Base-by-base conservation (phyloP, 2,113 vertebrate genomes). In the Ivindomyrus marchei region DNA sequence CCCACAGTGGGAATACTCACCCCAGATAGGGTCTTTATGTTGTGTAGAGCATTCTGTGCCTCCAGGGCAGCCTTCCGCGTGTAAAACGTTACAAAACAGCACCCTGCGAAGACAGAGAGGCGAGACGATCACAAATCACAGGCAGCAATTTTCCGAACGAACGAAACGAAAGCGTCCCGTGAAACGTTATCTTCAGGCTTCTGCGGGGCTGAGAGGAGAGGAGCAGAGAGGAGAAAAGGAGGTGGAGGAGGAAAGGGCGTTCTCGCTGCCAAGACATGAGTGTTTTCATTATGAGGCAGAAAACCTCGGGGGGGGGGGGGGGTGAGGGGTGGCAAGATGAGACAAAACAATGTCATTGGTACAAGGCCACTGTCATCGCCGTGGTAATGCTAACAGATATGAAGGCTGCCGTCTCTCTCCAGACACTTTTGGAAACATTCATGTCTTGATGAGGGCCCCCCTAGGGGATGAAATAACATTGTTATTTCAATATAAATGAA, bases 31-130 rank as follows among this genome's bases (percentile, higher is more conserved):
- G 98, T 99, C 97, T 99, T 99, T 97, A 99, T 98, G 97, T 99
- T 98, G 97, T 99, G 98, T 97, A 99, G 96, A 95, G 98, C 98
- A 97, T 99, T 99, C 97, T 99, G 98, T 96, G 98, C 98, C 94
- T 98, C 98, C 95, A 98, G 97, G 96, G 98, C 98, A 94, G 98
- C 97, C 97, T 99, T 99, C 97, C 97, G 97, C 95, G 97, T 98
- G 97, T 98, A 99, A 98, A 98, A 99, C 93, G 98, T 98, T 97
- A 99, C 97, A 97, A 99, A 99, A 98, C 97, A 99, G 98, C 98
- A 99, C 97, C 98, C 98, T 99, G 97, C 93, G 91, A 92, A 94
- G 88, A 92, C 47, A 93, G 80, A 90, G 45, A 90, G 77, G 93
- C 90, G 62, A 93, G 85, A 93, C 92, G 62, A 27, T 17, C 42